Conservation (phyloP, 2,797 vertebrate species). For the Notolepis coatsorum region DNA sequence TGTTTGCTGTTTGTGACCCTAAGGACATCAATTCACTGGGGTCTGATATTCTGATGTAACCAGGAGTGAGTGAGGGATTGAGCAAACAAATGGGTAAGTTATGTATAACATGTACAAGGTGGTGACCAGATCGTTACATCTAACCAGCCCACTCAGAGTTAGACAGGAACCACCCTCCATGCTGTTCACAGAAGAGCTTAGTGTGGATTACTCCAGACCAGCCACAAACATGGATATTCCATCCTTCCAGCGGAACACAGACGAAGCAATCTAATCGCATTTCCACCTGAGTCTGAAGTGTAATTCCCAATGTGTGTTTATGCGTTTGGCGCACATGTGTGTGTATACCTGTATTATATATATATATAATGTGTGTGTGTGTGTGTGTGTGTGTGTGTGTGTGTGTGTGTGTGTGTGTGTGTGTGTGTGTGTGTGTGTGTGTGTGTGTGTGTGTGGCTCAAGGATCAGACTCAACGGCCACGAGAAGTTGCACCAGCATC, state of each 20-base stretch:
- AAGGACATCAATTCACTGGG: too few relatives aligned
- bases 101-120: constrained; percentile 20
- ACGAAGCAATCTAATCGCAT: too few relatives aligned
- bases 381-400: constrained; percentile 1
- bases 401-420: not conserved
- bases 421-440: constrained; percentile 6
- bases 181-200: constrained; percentile 58
- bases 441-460: constrained; percentile 16
- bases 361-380: not conserved
- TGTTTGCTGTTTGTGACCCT: too few relatives aligned
- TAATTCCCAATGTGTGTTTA: constrained; percentile 5
- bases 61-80: too few relatives aligned
- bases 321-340: constrained; percentile 3
- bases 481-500: too few relatives aligned
- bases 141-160: constrained; percentile 10
- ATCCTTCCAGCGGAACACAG: too few relatives aligned
- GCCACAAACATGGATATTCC: constrained; percentile 62
- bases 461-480: too few relatives aligned
- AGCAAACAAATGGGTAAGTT: too few relatives aligned
- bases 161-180: constrained; percentile 19
- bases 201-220: constrained; percentile 73
- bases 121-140: constrained; percentile 16
- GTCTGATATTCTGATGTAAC: too few relatives aligned
- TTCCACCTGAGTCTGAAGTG: too few relatives aligned
- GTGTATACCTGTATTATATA: constrained; percentile 8